phyloP scores from a whole-genome alignment of 2,113 vertebrate species.

The Anhinga anhinga region DNA sequence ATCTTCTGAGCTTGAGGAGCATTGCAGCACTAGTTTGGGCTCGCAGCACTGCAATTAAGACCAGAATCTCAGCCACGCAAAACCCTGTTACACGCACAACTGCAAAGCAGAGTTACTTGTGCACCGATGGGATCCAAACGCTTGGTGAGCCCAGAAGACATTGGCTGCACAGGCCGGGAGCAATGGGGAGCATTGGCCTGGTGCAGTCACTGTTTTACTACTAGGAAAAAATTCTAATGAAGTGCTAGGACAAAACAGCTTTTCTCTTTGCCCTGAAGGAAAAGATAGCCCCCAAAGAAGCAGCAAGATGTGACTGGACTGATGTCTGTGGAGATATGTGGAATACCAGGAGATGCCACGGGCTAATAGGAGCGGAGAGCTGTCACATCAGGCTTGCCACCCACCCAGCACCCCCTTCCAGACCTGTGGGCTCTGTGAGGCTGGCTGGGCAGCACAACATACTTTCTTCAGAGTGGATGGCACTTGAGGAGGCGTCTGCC shows the following conservation, averaged over 20 bases:
- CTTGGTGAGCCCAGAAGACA: not conserved
- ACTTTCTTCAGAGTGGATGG: not conserved
- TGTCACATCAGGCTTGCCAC: not conserved
- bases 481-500: not conserved
- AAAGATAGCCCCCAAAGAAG: not conserved
- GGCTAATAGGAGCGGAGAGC: not conserved
- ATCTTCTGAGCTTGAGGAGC: not conserved
- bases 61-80: not conserved
- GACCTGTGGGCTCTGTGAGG: not conserved
- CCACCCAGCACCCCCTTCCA: not conserved
- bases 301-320: not conserved
- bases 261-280: not conserved
- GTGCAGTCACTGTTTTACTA: not conserved
- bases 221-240: not conserved
- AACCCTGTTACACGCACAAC: not conserved
- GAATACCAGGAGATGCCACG: not conserved
- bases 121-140: not conserved
- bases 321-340: not conserved
- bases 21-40: not conserved
- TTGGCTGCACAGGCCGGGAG: not conserved
- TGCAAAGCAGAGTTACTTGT: not conserved
- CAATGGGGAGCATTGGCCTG: not conserved
- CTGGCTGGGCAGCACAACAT: not conserved
- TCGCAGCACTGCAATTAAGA: not conserved
- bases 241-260: not conserved